phyloP scores from a whole-genome alignment of 2,113 vertebrate species.

The Nansenia antarctica region DNA sequence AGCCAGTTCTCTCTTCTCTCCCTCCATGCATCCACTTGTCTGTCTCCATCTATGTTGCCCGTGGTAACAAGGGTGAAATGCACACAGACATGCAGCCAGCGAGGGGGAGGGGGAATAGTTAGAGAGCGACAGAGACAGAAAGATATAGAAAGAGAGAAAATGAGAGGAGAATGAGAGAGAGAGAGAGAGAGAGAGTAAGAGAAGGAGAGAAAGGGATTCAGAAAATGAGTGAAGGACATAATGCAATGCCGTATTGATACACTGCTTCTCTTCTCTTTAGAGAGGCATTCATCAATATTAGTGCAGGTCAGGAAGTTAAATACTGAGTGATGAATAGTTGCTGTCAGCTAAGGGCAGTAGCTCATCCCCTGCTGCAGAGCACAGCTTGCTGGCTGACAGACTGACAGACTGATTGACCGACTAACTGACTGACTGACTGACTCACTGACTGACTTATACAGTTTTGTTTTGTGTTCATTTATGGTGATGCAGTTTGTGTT shows the following conservation, averaged over 20 bases:
- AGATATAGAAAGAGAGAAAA: conserved; percentile 32
- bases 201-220: background rate
- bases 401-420: too few relatives aligned
- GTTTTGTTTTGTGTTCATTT: too few relatives aligned
- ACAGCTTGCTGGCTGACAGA: too few relatives aligned
- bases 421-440: too few relatives aligned
- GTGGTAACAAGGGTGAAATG: conserved; percentile 72
- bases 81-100: conserved; percentile 48
- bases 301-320: background rate
- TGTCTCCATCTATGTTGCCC: conserved; percentile 72
- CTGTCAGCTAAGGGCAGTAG: too few relatives aligned
- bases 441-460: too few relatives aligned
- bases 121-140: conserved; percentile 14
- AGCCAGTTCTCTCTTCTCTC: conserved; percentile 35
- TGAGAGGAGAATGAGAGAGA: conserved; percentile 6
- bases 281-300: too few relatives aligned
- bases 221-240: conserved; percentile 3
- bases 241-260: background rate
- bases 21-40: conserved; percentile 62
- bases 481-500: background rate
- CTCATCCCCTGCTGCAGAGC: too few relatives aligned
- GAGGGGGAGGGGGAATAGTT: conserved; percentile 26
- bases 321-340: background rate
- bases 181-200: conserved; percentile 12
- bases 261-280: too few relatives aligned